Conservation (phyloP, 2,888 invertebrate species). For the Hydrotaea cyrtoneurina region DNA sequence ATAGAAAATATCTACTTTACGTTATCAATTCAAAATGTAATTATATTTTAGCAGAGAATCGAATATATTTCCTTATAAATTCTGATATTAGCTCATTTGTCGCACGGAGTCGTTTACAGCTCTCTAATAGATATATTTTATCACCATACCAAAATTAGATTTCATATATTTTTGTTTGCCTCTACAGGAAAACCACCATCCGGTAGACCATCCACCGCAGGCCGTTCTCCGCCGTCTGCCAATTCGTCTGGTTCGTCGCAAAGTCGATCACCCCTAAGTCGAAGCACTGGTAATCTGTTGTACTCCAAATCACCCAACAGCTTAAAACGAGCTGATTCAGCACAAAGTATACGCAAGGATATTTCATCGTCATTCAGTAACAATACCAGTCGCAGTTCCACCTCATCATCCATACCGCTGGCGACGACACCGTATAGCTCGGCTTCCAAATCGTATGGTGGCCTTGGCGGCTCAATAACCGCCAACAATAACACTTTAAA, state of each 20-base stretch:
- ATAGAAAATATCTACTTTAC: too few relatives aligned
- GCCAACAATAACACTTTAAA: constrained; percentile 65
- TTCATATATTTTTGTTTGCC: background rate
- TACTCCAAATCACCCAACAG: constrained; percentile 76
- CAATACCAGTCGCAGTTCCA: constrained; percentile 77
- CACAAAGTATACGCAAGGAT: constrained; percentile 81
- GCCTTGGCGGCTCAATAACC: constrained; percentile 67
- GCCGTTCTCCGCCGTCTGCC: constrained; percentile 75
- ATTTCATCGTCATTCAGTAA: constrained; percentile 73
- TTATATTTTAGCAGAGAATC: too few relatives aligned
- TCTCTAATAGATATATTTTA: too few relatives aligned
- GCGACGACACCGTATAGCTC: constrained; percentile 77
- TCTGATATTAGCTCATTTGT: too few relatives aligned
- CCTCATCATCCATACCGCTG: constrained; percentile 80
- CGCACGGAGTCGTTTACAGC: too few relatives aligned
- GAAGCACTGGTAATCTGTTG: constrained; percentile 79
- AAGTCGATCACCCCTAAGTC: constrained; percentile 78
- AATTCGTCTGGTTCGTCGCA: constrained; percentile 72
- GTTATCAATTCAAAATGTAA: too few relatives aligned
- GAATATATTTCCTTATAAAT: too few relatives aligned
- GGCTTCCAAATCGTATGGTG: constrained; percentile 69
- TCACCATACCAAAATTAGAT: too few relatives aligned
- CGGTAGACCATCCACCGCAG: constrained; percentile 75
- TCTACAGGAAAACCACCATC: constrained; percentile 83
- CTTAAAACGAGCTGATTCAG: constrained; percentile 82